Evolutionary conservation across 2,797 vertebrate genomes (phyloP).

Genomic region (Cygnus olor): DNA sequence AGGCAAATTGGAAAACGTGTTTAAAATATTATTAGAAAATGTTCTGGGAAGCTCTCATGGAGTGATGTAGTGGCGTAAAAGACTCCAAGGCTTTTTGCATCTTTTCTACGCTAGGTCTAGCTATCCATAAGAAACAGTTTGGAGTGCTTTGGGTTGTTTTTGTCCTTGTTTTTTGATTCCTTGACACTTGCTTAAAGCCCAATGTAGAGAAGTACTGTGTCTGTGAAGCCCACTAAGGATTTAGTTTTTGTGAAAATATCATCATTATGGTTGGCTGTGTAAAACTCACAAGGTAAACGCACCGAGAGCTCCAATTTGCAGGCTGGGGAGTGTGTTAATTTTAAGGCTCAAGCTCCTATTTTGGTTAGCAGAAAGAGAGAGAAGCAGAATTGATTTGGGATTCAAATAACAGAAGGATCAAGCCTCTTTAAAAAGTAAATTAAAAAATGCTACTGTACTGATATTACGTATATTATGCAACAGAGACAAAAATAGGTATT

Average conservation of each 20-base stretch:
- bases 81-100: background rate
- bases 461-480: background rate
- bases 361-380: background rate
- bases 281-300: background rate
- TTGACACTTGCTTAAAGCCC: background rate
- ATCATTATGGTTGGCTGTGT: background rate
- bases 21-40: background rate
- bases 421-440: too few species aligned
- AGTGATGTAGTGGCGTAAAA: background rate
- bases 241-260: background rate
- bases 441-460: background rate
- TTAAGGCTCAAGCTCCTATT: background rate
- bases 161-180: background rate
- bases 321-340: background rate
- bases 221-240: background rate
- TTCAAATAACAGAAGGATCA: background rate
- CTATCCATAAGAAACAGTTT: background rate
- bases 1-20: background rate
- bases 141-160: background rate
- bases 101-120: background rate
- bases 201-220: rapidly evolving
- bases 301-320: background rate
- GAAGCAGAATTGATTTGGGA: background rate
- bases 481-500: background rate
- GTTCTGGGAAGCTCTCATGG: background rate